Percentiles rank a stretch among this genome's conserved stretches.
These are phyloP conservation scores for Emys orbicularis DNA, from an alignment of 2,797 vertebrate species.

Conservation along the genomic window DNA sequence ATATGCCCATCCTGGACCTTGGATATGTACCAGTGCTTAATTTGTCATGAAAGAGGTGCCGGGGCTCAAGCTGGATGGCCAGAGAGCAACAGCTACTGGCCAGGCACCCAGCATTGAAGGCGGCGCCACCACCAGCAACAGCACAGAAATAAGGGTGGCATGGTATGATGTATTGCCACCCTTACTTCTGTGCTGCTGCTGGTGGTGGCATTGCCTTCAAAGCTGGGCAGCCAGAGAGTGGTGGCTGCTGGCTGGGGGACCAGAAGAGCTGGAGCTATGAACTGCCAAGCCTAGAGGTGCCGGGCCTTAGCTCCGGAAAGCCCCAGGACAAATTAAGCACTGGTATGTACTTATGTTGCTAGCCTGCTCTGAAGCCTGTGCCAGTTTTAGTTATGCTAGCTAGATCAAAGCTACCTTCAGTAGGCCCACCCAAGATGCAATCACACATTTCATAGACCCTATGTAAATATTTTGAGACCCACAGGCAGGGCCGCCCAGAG, in stretches of 20 bases:
- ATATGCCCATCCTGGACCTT: neutral
- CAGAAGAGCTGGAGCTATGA: neutral
- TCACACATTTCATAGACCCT: neutral
- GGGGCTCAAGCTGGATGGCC: neutral
- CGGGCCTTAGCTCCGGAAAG: neutral
- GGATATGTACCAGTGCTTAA: neutral
- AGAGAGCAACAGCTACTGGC: neutral
- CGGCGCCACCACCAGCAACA: no score
- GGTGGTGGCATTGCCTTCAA: no score
- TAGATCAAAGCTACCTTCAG: neutral
- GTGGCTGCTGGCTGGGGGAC: neutral
- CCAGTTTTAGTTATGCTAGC: neutral
- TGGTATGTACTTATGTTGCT: neutral
- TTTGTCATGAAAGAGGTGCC: neutral
- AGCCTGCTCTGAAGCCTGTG: neutral
- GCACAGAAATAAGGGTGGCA: no score
- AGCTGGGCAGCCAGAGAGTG: neutral
- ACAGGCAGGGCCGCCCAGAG: neutral
- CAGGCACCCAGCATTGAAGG: neutral
- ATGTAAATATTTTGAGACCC: neutral
- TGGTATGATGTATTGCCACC: no score
- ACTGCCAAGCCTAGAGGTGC: no score
- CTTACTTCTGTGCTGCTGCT: no score
- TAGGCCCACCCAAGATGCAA: neutral
- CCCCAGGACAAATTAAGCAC: neutral